A percentile compares a stretch with the other conserved stretches of the same genome.
Conservation (phyloP, 2,797 vertebrate genomes). For the Myioborus melanocephalus region DNA sequence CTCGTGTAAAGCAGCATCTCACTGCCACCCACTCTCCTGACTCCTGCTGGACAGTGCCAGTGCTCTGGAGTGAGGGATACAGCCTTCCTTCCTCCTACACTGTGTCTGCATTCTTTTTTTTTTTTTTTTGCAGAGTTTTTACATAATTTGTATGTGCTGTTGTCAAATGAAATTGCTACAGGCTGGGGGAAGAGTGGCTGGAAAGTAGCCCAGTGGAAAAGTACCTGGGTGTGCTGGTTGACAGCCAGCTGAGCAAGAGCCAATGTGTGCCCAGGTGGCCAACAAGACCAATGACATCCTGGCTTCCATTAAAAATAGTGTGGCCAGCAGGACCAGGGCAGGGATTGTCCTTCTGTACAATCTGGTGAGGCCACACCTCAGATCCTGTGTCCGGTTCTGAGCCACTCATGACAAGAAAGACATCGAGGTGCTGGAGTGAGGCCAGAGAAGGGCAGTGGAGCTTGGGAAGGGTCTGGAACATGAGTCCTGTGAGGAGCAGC, state of each 20-base stretch:
- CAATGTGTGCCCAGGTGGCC: background rate
- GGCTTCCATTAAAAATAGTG: background rate
- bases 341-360: background rate
- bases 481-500: fast-evolving
- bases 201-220: background rate
- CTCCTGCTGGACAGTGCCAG: background rate
- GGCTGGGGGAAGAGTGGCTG: background rate
- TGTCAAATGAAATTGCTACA: background rate
- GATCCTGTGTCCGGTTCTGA: background rate
- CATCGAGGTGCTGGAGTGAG: fast-evolving
- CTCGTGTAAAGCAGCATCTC: background rate
- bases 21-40: background rate
- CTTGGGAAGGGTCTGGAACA: background rate
- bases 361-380: background rate
- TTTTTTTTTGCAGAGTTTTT: background rate
- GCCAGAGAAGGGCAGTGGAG: background rate
- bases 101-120: background rate
- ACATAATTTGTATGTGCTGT: background rate
- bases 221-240: background rate
- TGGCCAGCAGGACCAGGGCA: background rate
- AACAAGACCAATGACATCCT: background rate
- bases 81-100: background rate
- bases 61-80: background rate
- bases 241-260: background rate
- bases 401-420: background rate